phyloP scores from a whole-genome alignment of 2,888 invertebrate genomes.

The Lasioglossum calceatum region DNA sequence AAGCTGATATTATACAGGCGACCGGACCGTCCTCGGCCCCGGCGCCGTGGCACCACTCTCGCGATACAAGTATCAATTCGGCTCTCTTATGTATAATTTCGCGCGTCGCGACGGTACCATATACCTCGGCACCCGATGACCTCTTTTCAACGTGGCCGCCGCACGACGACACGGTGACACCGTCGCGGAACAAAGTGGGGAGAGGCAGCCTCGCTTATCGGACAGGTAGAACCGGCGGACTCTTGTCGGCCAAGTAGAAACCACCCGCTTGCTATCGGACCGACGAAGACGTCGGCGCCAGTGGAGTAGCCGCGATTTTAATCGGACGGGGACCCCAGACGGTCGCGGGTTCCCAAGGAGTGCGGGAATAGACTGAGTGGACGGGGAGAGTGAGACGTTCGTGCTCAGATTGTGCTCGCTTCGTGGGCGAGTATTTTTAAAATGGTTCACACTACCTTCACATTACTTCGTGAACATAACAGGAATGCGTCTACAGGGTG shows the following conservation, averaged over 20 bases:
- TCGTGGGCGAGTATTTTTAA: not conserved
- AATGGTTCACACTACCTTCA: too few species aligned
- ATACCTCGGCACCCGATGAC: not conserved
- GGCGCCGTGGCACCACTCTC: not conserved
- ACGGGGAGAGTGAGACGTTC: not conserved
- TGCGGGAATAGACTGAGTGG: not conserved
- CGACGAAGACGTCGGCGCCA: not conserved
- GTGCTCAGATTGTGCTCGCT: not conserved
- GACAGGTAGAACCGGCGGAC: not conserved
- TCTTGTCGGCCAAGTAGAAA: not conserved
- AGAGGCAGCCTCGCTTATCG: not conserved
- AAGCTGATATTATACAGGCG: slow-evolving; percentile 39
- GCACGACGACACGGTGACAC: not conserved
- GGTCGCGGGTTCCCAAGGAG: not conserved
- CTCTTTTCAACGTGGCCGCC: not conserved
- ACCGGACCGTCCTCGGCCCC: not conserved
- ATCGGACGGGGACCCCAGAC: not conserved
- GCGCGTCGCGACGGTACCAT: not conserved
- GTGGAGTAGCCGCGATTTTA: not conserved
- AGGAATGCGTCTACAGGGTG: too few species aligned
- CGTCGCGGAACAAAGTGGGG: not conserved
- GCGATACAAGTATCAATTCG: slow-evolving; percentile 5
- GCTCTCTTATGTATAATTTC: slow-evolving; percentile 8
- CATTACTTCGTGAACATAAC: too few species aligned
- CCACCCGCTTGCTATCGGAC: not conserved